These are phyloP conservation scores for Sebastes fasciatus DNA, from an alignment of 2,113 vertebrate genomes.

Conservation along the genomic window DNA sequence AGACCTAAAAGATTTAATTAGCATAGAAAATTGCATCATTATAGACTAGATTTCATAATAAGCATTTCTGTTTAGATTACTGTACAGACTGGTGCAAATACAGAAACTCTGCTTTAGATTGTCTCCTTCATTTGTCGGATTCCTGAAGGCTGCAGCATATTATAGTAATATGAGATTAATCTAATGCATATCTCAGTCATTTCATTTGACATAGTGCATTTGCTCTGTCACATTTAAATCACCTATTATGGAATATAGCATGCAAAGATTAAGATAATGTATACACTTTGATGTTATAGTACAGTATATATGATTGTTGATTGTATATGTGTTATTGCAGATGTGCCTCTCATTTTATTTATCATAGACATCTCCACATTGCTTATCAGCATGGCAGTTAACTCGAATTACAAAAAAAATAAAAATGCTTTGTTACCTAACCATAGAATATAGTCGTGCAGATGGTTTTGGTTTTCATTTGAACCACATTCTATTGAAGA, in stretches of 20 bases:
- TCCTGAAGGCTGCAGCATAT: conserved; percentile 33
- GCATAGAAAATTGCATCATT: conserved; percentile 5
- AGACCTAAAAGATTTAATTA: not conserved
- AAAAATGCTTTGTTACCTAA: not conserved
- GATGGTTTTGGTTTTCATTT: not conserved
- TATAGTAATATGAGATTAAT: conserved; percentile 21
- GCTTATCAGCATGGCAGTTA: not conserved
- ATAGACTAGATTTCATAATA: not conserved
- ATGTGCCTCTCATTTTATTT: not conserved
- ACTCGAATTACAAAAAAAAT: not conserved
- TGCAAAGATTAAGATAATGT: conserved; percentile 15
- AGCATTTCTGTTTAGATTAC: conserved; percentile 3
- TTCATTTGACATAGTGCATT: conserved; percentile 33
- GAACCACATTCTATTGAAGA: not conserved
- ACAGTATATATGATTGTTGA: not conserved
- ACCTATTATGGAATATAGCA: not conserved
- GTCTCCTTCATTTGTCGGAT: conserved; percentile 26
- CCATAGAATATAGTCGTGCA: not conserved
- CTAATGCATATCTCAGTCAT: conserved; percentile 22
- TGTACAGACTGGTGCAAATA: not conserved
- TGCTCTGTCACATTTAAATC: not conserved
- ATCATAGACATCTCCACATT: not conserved
- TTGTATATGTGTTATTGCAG: not conserved
- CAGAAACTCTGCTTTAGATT: conserved; percentile 6
- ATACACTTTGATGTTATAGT: not conserved